phyloP scores from a whole-genome alignment of 1,140 invertebrate species.

The Maniola jurtina region DNA sequence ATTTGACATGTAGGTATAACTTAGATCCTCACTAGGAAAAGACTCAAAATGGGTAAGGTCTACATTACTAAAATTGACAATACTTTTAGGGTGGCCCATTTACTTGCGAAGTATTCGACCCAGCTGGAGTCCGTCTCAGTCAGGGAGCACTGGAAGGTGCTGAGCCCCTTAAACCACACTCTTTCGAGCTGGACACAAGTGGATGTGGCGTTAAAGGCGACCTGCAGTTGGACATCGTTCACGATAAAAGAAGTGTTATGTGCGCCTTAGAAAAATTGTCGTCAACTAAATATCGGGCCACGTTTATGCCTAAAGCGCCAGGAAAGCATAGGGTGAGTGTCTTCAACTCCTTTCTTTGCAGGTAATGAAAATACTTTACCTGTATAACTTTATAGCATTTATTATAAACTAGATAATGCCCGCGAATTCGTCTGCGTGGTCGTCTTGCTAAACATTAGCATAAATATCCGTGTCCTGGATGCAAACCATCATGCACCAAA shows the following conservation, averaged over 20 bases:
- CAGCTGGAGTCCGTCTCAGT: slow-evolving; percentile 90
- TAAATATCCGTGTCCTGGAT: no score
- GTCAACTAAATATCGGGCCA: slow-evolving; percentile 90
- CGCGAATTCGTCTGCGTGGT: no score
- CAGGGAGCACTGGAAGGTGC: slow-evolving; percentile 85
- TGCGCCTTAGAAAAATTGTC: slow-evolving; percentile 91
- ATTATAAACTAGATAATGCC: background rate
- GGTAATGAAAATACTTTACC: background rate
- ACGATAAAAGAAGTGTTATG: slow-evolving; percentile 90
- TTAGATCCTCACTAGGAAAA: no score
- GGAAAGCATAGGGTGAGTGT: slow-evolving; percentile 90
- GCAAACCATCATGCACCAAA: no score
- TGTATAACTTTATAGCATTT: background rate
- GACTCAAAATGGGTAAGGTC: background rate
- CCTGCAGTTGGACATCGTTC: slow-evolving; percentile 92
- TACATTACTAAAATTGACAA: background rate
- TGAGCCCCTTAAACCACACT: slow-evolving; percentile 86
- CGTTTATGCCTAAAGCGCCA: slow-evolving; percentile 92
- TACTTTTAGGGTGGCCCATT: slow-evolving; percentile 91
- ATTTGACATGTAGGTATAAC: no score
- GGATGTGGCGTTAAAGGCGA: slow-evolving; percentile 92
- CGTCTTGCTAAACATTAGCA: no score
- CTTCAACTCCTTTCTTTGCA: no score
- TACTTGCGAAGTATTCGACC: slow-evolving; percentile 98
- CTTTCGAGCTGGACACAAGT: slow-evolving; percentile 87